Base-by-base conservation (phyloP, 2,113 vertebrate genomes). In the Zosterops pallidus region DNA sequence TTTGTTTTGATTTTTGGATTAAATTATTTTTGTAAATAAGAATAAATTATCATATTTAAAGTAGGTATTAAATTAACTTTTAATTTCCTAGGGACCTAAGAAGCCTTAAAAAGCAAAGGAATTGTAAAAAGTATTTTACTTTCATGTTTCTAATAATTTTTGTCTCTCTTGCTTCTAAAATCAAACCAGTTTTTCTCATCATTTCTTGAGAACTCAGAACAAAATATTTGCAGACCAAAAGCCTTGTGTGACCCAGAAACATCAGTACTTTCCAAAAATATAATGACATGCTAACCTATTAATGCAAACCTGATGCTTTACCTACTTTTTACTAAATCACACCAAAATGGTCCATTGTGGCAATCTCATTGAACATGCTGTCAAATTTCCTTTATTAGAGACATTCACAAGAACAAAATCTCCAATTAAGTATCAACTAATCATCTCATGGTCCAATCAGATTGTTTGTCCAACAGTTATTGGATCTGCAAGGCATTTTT, bases 191-290 rank as follows among this genome's bases (percentile, higher is more conserved):
- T 92, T 86, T 44, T 12, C 18, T 20, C 71, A 65, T 14, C 0
- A 0, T 52, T 92, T 81, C 56, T 68, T 86, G 60, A 28, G 42
- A 90, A 90, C 49, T 84, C 69, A 29, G 44, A 83, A 69, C 20
- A 19, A 79, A 94, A 28, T 71, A 65, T 42, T 29, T 68, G 14
- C n/a, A 47, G 39, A 90, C 68, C 64, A 86, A 92, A 96, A 88
- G 83, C 56, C 69, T 80, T 28, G 9, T 14, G 37, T 86, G 76
- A 95, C 83, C 90, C 79, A 96, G 79, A 92, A 97, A 92, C 60
- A 64, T 82, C 68, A 86, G 25, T 52, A 37, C 41, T 83, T 89
- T 47, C 76, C 68, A 74, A 93, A 94, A 93, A 60, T 49, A 83
- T 7, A 62, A 44, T 28, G 72, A 71, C 88, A 92, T 53, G 53